Percentiles rank a stretch among this genome's conserved stretches.
Conservation (phyloP, 2,888 invertebrate genomes). For the Seira sanloemensis region DNA sequence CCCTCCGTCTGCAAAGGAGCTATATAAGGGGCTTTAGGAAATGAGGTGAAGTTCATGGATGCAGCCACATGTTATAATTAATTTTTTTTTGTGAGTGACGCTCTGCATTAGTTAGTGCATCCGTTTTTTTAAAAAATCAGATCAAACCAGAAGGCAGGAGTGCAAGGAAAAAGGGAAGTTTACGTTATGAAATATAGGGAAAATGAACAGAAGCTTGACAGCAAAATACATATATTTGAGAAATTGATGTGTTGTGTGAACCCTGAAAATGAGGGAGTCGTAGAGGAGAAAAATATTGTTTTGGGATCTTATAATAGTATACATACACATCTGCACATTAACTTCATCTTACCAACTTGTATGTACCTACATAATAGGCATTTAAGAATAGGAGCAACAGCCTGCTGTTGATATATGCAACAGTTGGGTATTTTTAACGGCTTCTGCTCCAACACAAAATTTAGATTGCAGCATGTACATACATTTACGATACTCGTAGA, state of each 20-base stretch:
- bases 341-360: too few species aligned
- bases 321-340: too few species aligned
- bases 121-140: neutral
- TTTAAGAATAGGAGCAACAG: neutral
- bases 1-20: too few species aligned
- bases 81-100: neutral
- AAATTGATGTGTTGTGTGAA: neutral
- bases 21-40: too few species aligned
- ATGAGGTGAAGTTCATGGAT: slow-evolving; percentile 57
- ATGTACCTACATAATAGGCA: too few species aligned
- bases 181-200: too few species aligned
- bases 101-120: too few species aligned
- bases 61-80: slow-evolving; percentile 32
- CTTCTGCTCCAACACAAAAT: neutral
- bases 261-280: neutral
- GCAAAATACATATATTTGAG: neutral
- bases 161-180: too few species aligned
- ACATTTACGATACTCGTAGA: too few species aligned
- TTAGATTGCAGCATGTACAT: too few species aligned
- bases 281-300: neutral
- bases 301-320: too few species aligned
- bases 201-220: neutral
- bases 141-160: neutral
- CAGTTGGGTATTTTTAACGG: neutral
- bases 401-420: neutral